Evolutionary conservation across 2,113 vertebrate species (phyloP).

Genomic region (Acrocephalus arundinaceus): DNA sequence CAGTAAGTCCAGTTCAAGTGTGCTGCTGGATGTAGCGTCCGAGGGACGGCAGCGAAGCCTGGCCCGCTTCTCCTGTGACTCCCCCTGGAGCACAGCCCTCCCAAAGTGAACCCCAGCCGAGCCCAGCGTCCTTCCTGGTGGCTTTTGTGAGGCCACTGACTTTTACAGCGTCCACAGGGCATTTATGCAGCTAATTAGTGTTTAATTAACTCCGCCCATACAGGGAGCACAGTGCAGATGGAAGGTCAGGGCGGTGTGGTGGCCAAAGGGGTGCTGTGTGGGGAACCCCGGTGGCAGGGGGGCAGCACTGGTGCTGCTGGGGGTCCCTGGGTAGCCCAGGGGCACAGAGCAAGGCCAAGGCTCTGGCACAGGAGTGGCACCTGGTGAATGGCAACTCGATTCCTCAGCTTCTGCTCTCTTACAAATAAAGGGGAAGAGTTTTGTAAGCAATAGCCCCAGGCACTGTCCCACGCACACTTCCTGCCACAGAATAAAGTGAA

Average conservation of each 20-base stretch:
- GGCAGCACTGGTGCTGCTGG: not conserved
- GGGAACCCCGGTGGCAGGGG: not conserved
- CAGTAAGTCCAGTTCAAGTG: not conserved
- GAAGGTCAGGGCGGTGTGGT: not conserved
- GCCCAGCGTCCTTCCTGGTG: not conserved
- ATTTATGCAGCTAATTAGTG: not conserved
- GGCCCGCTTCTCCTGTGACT: not conserved
- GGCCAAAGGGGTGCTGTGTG: not conserved
- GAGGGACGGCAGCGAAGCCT: not conserved
- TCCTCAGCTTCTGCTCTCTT: not conserved
- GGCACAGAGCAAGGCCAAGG: not conserved
- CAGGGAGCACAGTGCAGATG: not conserved
- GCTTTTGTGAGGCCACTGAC: not conserved
- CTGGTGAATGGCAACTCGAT: not conserved
- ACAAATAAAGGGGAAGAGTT: not conserved
- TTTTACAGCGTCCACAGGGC: not conserved
- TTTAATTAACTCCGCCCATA: not conserved
- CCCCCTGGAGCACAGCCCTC: slow-evolving; percentile 5
- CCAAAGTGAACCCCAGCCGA: not conserved
- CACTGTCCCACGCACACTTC: not conserved
- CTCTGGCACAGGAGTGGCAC: not conserved
- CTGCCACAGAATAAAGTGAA: not conserved
- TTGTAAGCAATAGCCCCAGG: not conserved
- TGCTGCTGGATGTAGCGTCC: not conserved
- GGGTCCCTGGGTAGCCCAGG: not conserved